Conservation (phyloP, 2,888 invertebrate species). For the Daptonema setosum region DNA sequence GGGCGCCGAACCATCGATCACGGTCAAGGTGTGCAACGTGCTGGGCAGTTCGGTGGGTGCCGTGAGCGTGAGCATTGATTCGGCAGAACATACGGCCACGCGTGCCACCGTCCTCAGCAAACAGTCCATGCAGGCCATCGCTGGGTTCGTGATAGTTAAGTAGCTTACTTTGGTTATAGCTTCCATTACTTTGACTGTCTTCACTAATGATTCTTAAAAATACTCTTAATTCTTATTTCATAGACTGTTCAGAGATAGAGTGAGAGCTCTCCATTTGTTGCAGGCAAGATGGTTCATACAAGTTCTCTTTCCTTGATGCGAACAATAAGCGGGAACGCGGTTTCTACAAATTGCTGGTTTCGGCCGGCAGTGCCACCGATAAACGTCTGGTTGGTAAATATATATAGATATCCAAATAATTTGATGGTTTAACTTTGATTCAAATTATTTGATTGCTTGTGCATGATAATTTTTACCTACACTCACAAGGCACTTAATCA, state of each 20-base stretch:
- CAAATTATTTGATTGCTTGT: no score
- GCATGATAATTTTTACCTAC: no score
- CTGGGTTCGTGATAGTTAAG: no score
- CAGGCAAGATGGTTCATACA: constrained; percentile 36
- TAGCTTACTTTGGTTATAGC: no score
- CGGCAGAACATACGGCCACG: constrained; percentile 48
- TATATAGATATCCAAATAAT: no score
- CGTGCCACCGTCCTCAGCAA: constrained; percentile 51
- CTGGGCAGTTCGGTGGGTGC: constrained; percentile 40
- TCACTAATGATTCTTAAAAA: no score
- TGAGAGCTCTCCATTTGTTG: no score
- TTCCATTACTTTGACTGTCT: no score
- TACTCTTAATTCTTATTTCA: no score
- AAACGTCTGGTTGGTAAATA: constrained; percentile 38
- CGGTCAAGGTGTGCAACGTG: constrained; percentile 31
- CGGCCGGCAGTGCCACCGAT: constrained; percentile 42
- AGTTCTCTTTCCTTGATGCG: constrained; percentile 44
- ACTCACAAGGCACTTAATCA: no score
- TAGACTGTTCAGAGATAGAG: no score
- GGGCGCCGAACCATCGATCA: constrained; percentile 46
- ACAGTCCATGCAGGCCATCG: constrained; percentile 33
- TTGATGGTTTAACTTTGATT: no score
- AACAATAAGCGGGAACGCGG: constrained; percentile 13
- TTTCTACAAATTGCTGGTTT: constrained; percentile 56
- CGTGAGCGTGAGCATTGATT: constrained; percentile 47